Conservation (phyloP, 2,113 vertebrate genomes). For the Baryphthengus martii region DNA sequence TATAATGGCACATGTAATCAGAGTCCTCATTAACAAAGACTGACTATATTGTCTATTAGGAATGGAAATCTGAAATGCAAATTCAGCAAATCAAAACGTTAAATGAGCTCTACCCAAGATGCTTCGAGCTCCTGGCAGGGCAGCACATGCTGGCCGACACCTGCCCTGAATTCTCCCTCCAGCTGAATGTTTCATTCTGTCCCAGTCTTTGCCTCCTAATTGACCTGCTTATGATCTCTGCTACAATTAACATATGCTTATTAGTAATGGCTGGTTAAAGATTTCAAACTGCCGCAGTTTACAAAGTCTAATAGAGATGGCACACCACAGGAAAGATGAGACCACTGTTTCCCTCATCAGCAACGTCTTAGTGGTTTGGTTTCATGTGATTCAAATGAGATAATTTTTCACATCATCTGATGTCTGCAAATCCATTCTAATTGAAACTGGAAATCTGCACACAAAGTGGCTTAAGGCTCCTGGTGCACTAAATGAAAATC, state of each 20-base stretch:
- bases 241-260: constrained; percentile 97
- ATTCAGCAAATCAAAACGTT: constrained; percentile 85
- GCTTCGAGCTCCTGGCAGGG: constrained; percentile 77
- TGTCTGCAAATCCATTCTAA: constrained; percentile 57
- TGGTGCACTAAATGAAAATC: constrained; percentile 38
- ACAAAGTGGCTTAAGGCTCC: constrained; percentile 20
- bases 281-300: constrained; percentile 82
- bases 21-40: constrained; percentile 85
- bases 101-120: constrained; percentile 83
- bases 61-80: constrained; percentile 86
- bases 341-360: constrained; percentile 65
- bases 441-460: constrained; percentile 57
- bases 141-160: constrained; percentile 77
- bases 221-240: constrained; percentile 95
- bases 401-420: constrained; percentile 67
- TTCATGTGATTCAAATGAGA: constrained; percentile 60
- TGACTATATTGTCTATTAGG: constrained; percentile 83
- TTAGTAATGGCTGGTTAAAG: constrained; percentile 94
- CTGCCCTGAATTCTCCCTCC: constrained; percentile 85
- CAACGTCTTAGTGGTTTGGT: constrained; percentile 49
- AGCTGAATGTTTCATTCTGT: constrained; percentile 86
- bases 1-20: constrained; percentile 85
- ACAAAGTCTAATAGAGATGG: constrained; percentile 83
- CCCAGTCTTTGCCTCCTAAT: constrained; percentile 88
- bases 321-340: constrained; percentile 74